Base-by-base conservation (phyloP, 2,113 vertebrate genomes). In the Proterorhinus semilunaris region DNA sequence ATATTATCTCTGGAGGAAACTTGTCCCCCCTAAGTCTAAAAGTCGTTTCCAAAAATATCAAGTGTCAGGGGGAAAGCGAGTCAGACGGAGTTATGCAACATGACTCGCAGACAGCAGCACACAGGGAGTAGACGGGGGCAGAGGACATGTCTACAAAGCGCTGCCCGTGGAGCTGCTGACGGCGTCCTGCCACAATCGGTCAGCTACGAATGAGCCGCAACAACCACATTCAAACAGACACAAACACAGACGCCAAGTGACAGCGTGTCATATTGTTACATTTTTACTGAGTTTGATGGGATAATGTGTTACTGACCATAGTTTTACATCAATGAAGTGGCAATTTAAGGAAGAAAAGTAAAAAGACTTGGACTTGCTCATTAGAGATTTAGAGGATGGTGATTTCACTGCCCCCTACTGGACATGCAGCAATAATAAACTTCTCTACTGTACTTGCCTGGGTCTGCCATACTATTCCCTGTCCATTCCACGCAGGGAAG, bases 321-420 rank as follows among this genome's bases (percentile, higher is more conserved):
- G 46, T 47, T 47, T 47, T 4, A 36, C 27, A 36, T 36, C 27
- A 36, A 36, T 36, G 27, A 36, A 36, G 27, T 36, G 4, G 27
- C 27, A 36, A 36, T 36, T 36, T 36, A 3, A 36, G 27, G 27
- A 36, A 36, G 27, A 36, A 36, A 36, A 36, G 4, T 3, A 36
- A 36, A 36, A 36, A 36, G 2, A 36, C 27, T 27, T 27, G 27
- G 27, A 36, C 27, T 36, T 36, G 46, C 7, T 47, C 46, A 21
- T 47, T 44, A 59, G 68, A 51, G 74, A 48, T 81, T 36, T 36
- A 36, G 27, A 36, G 17, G 9, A 27, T 55, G 17, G 17, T 54
- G 53, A 27, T 71, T 69, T 82, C 55, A 73, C 72, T 80, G 79
- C 84, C 86, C 75, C 68, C 86, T 91, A 81, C 66, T 87, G 88